These are phyloP conservation scores for Argyra leucocephala DNA, from an alignment of 2,888 invertebrate genomes.

Conservation along the genomic window DNA sequence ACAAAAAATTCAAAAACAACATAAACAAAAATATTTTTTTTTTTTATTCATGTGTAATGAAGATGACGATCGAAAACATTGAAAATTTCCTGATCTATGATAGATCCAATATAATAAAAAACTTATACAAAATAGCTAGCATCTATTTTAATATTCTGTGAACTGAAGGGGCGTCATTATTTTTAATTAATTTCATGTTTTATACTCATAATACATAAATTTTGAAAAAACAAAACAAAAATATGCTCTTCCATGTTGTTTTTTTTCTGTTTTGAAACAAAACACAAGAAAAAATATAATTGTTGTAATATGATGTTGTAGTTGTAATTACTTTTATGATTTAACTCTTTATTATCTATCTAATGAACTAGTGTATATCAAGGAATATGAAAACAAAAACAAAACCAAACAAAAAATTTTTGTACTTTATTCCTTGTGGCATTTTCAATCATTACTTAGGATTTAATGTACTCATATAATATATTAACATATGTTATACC, in stretches of 20 bases:
- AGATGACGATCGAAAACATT: too few species aligned
- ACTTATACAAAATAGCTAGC: neutral
- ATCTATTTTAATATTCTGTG: neutral
- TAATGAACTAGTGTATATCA: neutral
- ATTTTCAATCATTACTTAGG: conserved; percentile 2
- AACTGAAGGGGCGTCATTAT: neutral
- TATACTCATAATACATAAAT: neutral
- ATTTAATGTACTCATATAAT: neutral
- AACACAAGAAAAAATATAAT: neutral
- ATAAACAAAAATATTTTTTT: neutral
- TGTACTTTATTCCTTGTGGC: neutral
- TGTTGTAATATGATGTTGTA: neutral
- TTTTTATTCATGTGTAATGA: neutral
- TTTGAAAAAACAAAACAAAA: too few species aligned
- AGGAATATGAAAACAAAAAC: neutral
- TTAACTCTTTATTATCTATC: conserved; percentile 6
- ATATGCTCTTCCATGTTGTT: too few species aligned
- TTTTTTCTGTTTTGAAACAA: too few species aligned
- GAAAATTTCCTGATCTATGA: neutral
- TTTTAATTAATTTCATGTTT: conserved; percentile 6
- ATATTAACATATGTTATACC: neutral
- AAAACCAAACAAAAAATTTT: neutral
- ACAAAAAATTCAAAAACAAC: neutral
- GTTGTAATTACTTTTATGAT: conserved; percentile 1
- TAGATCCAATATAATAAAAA: neutral